phyloP scores from a whole-genome alignment of 1,140 invertebrate species.

The Panagrolaimus sp. region DNA sequence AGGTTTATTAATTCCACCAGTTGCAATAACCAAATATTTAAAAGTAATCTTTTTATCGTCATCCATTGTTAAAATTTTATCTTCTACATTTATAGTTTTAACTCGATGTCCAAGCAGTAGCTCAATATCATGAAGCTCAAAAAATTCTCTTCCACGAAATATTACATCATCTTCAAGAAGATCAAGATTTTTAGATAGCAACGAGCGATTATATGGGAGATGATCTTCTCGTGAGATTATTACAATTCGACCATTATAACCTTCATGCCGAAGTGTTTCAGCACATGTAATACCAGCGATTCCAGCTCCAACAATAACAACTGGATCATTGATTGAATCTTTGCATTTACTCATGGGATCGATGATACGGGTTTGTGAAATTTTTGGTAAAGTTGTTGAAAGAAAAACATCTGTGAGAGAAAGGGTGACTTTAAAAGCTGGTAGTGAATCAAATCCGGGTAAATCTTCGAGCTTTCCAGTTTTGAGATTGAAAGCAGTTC shows the following conservation, averaged over 20 bases:
- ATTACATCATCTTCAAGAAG: background rate
- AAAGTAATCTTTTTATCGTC: conserved; percentile 15
- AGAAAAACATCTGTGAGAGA: background rate
- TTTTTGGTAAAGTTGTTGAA: background rate
- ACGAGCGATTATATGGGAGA: conserved; percentile 58
- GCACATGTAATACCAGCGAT: conserved; percentile 58
- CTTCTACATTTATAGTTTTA: conserved; percentile 15
- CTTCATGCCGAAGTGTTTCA: conserved; percentile 59
- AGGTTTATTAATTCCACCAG: background rate
- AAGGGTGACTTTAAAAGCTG: background rate
- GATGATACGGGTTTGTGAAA: background rate
- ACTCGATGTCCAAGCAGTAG: conserved; percentile 11
- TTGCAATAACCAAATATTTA: conserved; percentile 14
- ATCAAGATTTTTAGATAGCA: conserved; percentile 12
- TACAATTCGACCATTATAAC: conserved; percentile 58
- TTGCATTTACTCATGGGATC: background rate
- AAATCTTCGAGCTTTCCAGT: conserved; percentile 8
- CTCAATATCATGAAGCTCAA: conserved; percentile 21
- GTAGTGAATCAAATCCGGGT: background rate
- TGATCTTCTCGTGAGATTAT: conserved; percentile 57
- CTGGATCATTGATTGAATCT: conserved; percentile 30
- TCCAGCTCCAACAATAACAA: conserved; percentile 59
- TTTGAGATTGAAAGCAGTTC: conserved; percentile 7
- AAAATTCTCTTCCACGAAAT: conserved; percentile 12
- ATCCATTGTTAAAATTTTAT: conserved; percentile 15